Conservation (phyloP, 2,113 vertebrate species). For the Pavo muticus region DNA sequence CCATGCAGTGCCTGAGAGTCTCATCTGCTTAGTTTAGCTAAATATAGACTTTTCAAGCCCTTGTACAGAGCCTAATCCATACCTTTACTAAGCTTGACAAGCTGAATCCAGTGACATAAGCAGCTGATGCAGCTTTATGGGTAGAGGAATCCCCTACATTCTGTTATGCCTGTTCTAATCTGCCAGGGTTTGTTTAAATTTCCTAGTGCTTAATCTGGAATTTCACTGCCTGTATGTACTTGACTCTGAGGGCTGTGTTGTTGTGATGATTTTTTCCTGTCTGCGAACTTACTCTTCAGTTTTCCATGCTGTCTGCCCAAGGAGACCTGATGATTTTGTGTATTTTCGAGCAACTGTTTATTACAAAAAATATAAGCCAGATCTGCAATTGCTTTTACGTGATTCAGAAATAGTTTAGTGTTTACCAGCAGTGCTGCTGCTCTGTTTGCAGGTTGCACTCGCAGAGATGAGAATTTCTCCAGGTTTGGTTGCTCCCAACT, state of each 20-base stretch:
- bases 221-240: neutral
- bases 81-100: constrained; percentile 41
- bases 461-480: neutral
- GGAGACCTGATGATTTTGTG: neutral
- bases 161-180: neutral
- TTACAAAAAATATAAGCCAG: neutral
- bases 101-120: constrained; percentile 14
- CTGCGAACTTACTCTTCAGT: neutral
- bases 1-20: neutral
- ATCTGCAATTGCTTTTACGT: neutral
- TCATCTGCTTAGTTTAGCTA: constrained; percentile 46
- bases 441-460: neutral
- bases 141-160: constrained; percentile 6
- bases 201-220: neutral
- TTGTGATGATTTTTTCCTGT: constrained; percentile 5
- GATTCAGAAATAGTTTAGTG: neutral
- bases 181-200: constrained; percentile 29
- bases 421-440: neutral
- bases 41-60: constrained; percentile 48
- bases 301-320: neutral
- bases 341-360: neutral
- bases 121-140: constrained; percentile 9
- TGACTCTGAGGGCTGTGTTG: neutral
- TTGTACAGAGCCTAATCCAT: constrained; percentile 25
- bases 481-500: neutral